Evolutionary conservation across 2,113 vertebrate species (phyloP).

Genomic region (Procavia capensis): DNA sequence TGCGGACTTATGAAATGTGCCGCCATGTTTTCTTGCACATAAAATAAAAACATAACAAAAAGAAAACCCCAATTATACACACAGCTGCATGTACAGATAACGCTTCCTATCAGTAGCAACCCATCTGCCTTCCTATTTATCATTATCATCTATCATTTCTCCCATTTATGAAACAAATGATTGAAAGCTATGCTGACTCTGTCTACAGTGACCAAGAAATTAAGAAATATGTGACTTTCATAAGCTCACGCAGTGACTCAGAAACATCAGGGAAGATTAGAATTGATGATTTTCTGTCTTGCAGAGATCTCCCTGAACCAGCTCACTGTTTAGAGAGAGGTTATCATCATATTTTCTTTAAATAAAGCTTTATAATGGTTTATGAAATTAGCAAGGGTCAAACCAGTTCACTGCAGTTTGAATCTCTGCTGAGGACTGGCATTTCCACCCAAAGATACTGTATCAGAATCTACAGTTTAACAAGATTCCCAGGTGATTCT

Average conservation of each 20-base stretch:
- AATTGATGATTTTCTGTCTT: constrained; percentile 9
- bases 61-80: not conserved
- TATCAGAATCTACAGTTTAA: too few species aligned
- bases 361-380: constrained; percentile 79
- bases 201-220: not conserved
- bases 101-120: not conserved
- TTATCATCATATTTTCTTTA: constrained; percentile 67
- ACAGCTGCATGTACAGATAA: not conserved
- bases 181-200: not conserved
- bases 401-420: too few species aligned
- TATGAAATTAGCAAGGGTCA: constrained; percentile 74
- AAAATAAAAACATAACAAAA: not conserved
- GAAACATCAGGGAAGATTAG: constrained; percentile 25
- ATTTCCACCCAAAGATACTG: too few species aligned
- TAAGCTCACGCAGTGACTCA: constrained; percentile 11
- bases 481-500: too few species aligned
- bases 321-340: constrained; percentile 38
- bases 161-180: constrained; percentile 38
- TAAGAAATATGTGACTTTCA: constrained; percentile 39
- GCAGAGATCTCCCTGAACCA: not conserved
- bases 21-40: not conserved
- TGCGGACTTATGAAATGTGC: not conserved
- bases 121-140: not conserved
- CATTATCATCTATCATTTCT: not conserved
- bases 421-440: too few species aligned